Evolutionary conservation across 92 coral and sea anemone genomes (phyloP).

Genomic region (Bergia puertoricense): DNA sequence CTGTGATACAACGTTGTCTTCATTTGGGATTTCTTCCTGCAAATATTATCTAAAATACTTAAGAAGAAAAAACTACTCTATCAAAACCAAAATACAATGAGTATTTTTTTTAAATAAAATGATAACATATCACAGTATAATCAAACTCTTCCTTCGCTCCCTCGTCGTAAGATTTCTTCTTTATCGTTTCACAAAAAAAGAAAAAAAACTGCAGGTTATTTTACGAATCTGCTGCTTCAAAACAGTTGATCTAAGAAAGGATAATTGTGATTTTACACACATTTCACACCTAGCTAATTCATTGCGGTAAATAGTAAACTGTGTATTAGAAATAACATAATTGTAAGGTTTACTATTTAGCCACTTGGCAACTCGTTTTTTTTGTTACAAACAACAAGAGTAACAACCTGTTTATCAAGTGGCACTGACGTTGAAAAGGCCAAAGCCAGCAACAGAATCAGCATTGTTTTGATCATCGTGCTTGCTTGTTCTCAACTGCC

Average conservation of each 20-base stretch:
- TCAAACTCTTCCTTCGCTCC: not conserved
- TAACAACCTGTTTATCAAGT: not conserved
- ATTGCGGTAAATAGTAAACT: not conserved
- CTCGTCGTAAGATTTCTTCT: not conserved
- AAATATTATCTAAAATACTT: not conserved
- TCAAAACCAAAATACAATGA: not conserved
- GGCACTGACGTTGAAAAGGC: not conserved
- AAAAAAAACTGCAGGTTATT: not conserved
- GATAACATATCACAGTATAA: no score
- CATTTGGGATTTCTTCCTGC: not conserved
- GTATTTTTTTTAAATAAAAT: no score
- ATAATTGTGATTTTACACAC: not conserved
- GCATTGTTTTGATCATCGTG: not conserved
- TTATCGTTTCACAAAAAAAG: not conserved
- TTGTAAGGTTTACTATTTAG: not conserved
- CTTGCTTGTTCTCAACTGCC: not conserved
- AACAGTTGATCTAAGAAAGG: not conserved
- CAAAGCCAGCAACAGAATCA: not conserved
- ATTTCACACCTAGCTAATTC: not conserved
- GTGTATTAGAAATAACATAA: not conserved
- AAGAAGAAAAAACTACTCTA: not conserved
- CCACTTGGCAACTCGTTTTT: not conserved
- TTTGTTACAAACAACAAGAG: not conserved
- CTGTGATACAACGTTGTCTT: not conserved
- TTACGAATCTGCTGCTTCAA: not conserved